Conservation (phyloP, 2,113 vertebrate species). For the Notiomystis cincta region DNA sequence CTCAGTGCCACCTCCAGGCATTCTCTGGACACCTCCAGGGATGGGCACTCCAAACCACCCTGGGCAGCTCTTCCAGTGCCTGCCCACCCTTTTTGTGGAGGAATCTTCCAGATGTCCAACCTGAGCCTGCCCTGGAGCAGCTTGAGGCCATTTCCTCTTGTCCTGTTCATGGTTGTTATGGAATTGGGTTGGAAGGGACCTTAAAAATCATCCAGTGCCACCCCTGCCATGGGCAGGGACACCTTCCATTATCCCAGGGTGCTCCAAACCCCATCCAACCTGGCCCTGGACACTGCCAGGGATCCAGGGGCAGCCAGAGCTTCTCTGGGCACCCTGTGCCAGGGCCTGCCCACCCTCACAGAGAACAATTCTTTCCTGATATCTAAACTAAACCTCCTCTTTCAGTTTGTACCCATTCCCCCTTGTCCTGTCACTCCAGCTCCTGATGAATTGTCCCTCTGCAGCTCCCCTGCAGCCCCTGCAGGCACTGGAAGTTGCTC, state of each 20-base stretch:
- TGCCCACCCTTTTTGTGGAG: neutral
- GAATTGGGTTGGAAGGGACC: neutral
- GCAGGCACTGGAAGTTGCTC: neutral
- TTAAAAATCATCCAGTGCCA: neutral
- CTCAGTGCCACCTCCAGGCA: neutral
- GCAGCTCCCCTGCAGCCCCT: neutral
- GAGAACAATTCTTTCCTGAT: accelerated
- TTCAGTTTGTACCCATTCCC: neutral
- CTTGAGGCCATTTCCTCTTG: neutral
- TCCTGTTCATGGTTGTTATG: neutral
- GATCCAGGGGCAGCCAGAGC: neutral
- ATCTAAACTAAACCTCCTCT: accelerated
- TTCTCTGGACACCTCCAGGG: neutral
- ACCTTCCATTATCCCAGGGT: neutral
- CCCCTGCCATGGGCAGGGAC: neutral
- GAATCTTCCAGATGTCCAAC: neutral
- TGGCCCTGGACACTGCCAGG: neutral
- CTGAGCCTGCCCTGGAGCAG: neutral
- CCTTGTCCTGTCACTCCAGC: neutral
- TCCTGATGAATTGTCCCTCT: neutral
- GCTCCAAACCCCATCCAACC: neutral
- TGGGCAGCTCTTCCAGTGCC: neutral
- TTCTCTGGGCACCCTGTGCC: neutral
- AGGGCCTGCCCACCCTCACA: neutral
- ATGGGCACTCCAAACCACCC: neutral